Evolutionary conservation across 2,888 invertebrate genomes (phyloP).

Genomic region (Pycnomerus fuliginosus): DNA sequence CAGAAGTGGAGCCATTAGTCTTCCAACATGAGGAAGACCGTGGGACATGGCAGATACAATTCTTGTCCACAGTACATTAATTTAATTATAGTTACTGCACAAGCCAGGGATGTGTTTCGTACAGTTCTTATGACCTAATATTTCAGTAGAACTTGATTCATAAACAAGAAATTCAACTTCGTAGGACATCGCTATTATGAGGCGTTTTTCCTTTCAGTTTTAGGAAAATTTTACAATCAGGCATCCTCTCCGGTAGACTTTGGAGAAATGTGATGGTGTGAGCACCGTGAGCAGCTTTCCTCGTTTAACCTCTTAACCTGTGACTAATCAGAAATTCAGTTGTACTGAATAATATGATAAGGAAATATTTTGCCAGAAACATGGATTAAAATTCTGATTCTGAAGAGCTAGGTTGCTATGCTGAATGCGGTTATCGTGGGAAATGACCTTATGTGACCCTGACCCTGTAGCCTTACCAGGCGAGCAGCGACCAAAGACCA

Average conservation of each 20-base stretch:
- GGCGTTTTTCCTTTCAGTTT: too few species aligned
- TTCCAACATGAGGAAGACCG: constrained; percentile 25
- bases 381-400: constrained; percentile 45
- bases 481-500: constrained; percentile 33
- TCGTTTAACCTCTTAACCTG: constrained; percentile 9
- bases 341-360: too few species aligned
- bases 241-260: too few species aligned
- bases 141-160: constrained; percentile 22
- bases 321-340: too few species aligned
- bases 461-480: constrained; percentile 48
- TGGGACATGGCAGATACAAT: constrained; percentile 24
- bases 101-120: constrained; percentile 32
- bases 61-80: constrained; percentile 38
- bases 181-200: too few species aligned
- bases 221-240: too few species aligned
- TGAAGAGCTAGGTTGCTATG: constrained; percentile 51
- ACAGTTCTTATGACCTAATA: constrained; percentile 18
- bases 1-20: constrained; percentile 23
- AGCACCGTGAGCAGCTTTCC: neutral
- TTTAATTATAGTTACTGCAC: constrained; percentile 36
- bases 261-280: constrained; percentile 5
- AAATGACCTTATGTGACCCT: constrained; percentile 56
- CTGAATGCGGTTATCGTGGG: constrained; percentile 54
- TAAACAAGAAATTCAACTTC: constrained; percentile 25
- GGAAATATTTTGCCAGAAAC: constrained; percentile 38